Base-by-base conservation (phyloP, 2,797 vertebrate species). In the Pangasius mekongensis region DNA sequence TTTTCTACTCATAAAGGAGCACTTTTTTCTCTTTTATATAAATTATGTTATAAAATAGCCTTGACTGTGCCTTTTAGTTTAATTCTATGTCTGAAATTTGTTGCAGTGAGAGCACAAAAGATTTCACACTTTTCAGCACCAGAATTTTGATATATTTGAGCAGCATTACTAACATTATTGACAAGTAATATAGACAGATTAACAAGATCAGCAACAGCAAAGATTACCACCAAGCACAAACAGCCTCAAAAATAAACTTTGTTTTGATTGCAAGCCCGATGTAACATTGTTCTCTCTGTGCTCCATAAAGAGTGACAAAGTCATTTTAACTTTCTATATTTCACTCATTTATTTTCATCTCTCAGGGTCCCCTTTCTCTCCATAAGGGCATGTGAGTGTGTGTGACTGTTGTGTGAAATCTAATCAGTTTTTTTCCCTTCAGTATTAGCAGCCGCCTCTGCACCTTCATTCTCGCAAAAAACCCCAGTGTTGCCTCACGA, bases 271-370 rank as follows among this genome's bases (percentile, higher is more conserved):
- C 73, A 30, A 88, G 87, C 69, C 83, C 67, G 52, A 77, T 67
- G 78, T 84, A 91, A 89, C 88, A 47, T 86, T 64, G 88, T 88
- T 90, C 87, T 83, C 84, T 89, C 83, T 69, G 66, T 52, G 67
- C 74, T 89, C 84, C 86, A 87, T 85, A 88, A 90, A 88, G 78
- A 90, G 83, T 56, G 88, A 85, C 89, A 89, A 87, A 91, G 88
- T 90, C 88, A 90, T 90, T 89, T 86, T 89, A 89, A 84, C 89
- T 85, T 86, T 89, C 91, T 64, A 91, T 90, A 87, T 90, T 90
- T 90, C 89, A 90, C 87, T 91, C 85, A 89, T 88, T 91, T 90
- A 87, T 89, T 80, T 33, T 52, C 67, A 83, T 91, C 86, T 81
- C 88, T 88, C 82, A 30, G 73, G 89, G 86, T 85, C 52, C 83